phyloP scores from a whole-genome alignment of 2,797 vertebrate genomes.

The Argyrosomus regius region DNA sequence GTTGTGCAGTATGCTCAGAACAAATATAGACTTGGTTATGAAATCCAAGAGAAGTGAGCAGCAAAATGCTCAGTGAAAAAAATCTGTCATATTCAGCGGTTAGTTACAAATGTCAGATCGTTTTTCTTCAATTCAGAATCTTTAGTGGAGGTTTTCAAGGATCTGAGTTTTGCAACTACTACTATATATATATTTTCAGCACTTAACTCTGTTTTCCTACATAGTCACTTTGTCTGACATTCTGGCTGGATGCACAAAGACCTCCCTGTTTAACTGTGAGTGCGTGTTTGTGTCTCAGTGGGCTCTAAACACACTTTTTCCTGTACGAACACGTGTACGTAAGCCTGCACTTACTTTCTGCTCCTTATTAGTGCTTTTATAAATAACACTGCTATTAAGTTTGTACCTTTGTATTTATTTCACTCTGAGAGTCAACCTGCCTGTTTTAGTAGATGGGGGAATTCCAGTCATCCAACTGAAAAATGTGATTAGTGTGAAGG shows the following conservation, averaged over 20 bases:
- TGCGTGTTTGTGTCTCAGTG: constrained; percentile 32
- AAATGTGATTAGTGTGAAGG: constrained; percentile 18
- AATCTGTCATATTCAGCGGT: constrained; percentile 13
- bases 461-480: constrained; percentile 25
- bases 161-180: neutral
- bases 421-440: neutral
- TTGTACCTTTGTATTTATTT: constrained; percentile 14
- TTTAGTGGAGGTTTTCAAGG: neutral
- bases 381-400: constrained; percentile 31
- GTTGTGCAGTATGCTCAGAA: constrained; percentile 59
- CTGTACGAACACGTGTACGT: constrained; percentile 44
- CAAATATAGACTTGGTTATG: constrained; percentile 76
- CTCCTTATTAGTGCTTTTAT: constrained; percentile 23
- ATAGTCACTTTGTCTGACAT: constrained; percentile 29
- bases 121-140: neutral
- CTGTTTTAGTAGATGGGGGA: constrained; percentile 17
- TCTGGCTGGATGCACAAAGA: constrained; percentile 63
- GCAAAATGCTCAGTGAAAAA: constrained; percentile 31
- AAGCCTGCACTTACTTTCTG: constrained; percentile 28
- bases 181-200: neutral
- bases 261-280: constrained; percentile 51
- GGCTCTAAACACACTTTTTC: constrained; percentile 54
- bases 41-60: constrained; percentile 58
- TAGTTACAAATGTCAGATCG: neutral
- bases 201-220: constrained; percentile 20